phyloP scores from a whole-genome alignment of 2,113 vertebrate genomes.

The Gorsachius goisagi region DNA sequence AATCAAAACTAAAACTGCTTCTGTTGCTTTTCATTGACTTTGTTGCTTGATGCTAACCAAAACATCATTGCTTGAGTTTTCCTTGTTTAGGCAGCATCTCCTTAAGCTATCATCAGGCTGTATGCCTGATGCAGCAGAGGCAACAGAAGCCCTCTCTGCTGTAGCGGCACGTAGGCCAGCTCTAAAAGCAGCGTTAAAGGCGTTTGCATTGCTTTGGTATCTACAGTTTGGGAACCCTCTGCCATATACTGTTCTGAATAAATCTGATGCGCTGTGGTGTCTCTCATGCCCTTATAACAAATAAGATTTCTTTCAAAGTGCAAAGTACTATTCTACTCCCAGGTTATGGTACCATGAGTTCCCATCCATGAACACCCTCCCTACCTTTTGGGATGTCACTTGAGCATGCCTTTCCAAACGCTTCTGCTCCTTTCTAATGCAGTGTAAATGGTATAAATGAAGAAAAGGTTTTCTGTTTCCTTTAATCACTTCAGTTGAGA shows the following conservation, averaged over 20 bases:
- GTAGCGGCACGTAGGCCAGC: neutral
- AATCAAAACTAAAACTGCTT: neutral
- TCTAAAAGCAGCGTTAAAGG: neutral
- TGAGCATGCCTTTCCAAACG: neutral
- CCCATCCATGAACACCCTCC: neutral
- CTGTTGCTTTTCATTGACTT: neutral
- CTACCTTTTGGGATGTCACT: neutral
- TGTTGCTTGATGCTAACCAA: neutral
- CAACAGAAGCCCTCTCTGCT: neutral
- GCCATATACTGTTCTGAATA: neutral
- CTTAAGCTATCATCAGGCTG: neutral
- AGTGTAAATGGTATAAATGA: neutral
- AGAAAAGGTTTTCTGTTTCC: neutral
- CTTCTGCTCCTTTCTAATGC: neutral
- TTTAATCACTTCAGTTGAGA: neutral
- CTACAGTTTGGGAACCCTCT: neutral
- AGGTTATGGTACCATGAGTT: neutral
- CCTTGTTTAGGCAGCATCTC: neutral
- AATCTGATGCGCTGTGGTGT: no score
- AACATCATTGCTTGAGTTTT: neutral
- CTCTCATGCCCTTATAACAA: accelerated
- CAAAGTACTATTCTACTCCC: neutral
- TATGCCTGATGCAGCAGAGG: neutral
- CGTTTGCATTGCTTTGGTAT: neutral
- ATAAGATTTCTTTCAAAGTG: neutral